Evolutionary conservation across 35 echinoderm and acorn worm genomes (phyloP), one percentile per base, ranked within the genome.

Genomic region (Stichopus chloronotus): DNA sequence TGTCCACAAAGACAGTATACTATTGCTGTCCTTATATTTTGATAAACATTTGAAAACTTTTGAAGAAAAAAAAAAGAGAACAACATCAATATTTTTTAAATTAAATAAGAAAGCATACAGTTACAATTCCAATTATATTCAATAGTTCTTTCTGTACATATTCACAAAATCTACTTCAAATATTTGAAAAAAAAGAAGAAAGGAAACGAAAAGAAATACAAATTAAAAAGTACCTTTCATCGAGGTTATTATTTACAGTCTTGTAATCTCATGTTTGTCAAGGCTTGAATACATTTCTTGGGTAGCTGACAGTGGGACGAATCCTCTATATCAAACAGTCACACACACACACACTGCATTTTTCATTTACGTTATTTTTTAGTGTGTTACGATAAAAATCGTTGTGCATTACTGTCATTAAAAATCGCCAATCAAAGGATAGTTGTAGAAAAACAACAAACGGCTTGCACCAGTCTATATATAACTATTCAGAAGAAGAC

Each of bases 161-260:
- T 85, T 85, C 55, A 85, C 82, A 85, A 85, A 85, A 85, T 60
- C 82, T 85, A 85, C 82, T 85, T 85, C 82, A 85, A 85, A 85
- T 85, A 58, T 58, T 58, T 85, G 53, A 85, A 58, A 58, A 58
- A 85, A 55, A 83, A 85, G 21, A 74, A 61, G 61, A 74, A 74
- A 7, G 22, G 69, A 74, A 24, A 74, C 30, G 30, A 43, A 74
- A 7, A 7, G 22, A 85, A 85, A 20, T 85, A 85, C 56, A 58
- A 85, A 85, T 56, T 58, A 85, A 85, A 58, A 85, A 85, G 82
- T 85, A 85, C 82, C 82, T 85, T 85, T 58, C 55, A 55, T 14
- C 22, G n/a, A 52, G 58, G 82, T 53, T 85, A 22, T 58, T 85
- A 85, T 85, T n/a, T 85, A 85, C 82, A 85, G n/a, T 85, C 55